Percentiles rank a stretch among this genome's conserved stretches.
These are phyloP conservation scores for Ammodytes marinus DNA, from an alignment of 2,113 vertebrate genomes.

Conservation along the genomic window DNA sequence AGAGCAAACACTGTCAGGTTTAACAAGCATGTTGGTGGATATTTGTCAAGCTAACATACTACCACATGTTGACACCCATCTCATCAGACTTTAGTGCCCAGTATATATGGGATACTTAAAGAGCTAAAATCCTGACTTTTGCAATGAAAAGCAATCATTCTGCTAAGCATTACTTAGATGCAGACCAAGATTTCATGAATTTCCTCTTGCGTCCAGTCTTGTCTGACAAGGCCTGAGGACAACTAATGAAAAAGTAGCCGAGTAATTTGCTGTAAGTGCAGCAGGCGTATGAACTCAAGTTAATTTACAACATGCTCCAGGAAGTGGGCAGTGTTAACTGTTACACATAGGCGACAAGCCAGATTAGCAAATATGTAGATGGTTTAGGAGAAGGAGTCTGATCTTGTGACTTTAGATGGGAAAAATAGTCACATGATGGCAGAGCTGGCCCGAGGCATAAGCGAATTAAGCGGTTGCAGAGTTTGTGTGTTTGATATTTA, in stretches of 20 bases:
- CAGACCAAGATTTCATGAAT: slow-evolving; percentile 3
- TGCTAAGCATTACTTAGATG: neutral
- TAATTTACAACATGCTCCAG: slow-evolving; percentile 50
- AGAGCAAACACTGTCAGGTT: neutral
- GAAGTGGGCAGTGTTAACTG: slow-evolving; percentile 25
- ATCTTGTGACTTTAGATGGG: neutral
- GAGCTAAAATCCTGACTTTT: neutral
- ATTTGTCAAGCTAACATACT: neutral
- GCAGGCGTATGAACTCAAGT: slow-evolving; percentile 24
- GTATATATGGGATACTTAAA: neutral
- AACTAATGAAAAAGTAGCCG: slow-evolving; percentile 32
- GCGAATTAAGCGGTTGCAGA: too few relatives aligned
- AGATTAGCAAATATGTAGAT: slow-evolving; percentile 24
- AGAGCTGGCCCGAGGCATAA: too few relatives aligned
- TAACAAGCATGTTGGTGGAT: neutral
- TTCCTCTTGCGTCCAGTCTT: slow-evolving; percentile 7
- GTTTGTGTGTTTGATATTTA: too few relatives aligned
- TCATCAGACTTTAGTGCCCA: neutral
- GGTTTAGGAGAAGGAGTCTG: neutral
- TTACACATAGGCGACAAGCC: slow-evolving; percentile 4
- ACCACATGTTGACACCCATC: neutral
- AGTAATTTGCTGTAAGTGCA: slow-evolving; percentile 44
- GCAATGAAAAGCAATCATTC: too few relatives aligned
- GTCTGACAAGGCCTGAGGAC: slow-evolving; percentile 24
- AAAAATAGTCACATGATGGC: neutral